These are phyloP conservation scores for Rhagologus leucostigma DNA, from an alignment of 2,113 vertebrate species.

Conservation along the genomic window DNA sequence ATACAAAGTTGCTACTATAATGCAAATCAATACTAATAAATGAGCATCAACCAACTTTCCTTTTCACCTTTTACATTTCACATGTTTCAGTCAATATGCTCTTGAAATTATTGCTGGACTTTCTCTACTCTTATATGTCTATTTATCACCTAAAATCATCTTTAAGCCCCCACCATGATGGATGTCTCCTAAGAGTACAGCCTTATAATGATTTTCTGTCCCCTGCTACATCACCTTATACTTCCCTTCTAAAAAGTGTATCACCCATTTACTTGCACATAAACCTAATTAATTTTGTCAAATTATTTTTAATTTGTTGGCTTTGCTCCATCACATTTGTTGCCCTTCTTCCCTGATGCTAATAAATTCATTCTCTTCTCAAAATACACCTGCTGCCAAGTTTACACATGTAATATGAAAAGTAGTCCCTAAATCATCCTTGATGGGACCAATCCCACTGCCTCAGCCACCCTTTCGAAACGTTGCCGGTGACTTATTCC, in stretches of 20 bases:
- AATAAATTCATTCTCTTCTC: neutral
- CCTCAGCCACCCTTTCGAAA: neutral
- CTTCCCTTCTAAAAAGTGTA: constrained; percentile 27
- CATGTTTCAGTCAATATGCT: neutral
- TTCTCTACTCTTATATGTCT: neutral
- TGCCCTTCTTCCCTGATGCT: neutral
- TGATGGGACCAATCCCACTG: neutral
- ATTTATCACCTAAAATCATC: neutral
- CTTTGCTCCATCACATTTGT: constrained; percentile 41
- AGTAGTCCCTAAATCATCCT: neutral
- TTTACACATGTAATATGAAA: neutral
- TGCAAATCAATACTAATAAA: constrained; percentile 55
- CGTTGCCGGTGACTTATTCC: neutral
- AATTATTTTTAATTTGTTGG: constrained; percentile 62
- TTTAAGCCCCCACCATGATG: neutral
- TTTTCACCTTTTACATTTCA: constrained; percentile 40
- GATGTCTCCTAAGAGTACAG: neutral
- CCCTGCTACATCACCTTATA: constrained; percentile 6
- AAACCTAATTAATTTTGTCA: constrained; percentile 65
- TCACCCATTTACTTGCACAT: neutral
- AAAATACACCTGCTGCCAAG: constrained; percentile 15
- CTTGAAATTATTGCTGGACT: neutral
- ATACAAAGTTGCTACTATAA: neutral
- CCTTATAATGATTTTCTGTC: constrained; percentile 36
- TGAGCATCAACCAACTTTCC: constrained; percentile 14